Evolutionary conservation across 2,888 invertebrate species (phyloP).

Genomic region (Pterostichus niger): DNA sequence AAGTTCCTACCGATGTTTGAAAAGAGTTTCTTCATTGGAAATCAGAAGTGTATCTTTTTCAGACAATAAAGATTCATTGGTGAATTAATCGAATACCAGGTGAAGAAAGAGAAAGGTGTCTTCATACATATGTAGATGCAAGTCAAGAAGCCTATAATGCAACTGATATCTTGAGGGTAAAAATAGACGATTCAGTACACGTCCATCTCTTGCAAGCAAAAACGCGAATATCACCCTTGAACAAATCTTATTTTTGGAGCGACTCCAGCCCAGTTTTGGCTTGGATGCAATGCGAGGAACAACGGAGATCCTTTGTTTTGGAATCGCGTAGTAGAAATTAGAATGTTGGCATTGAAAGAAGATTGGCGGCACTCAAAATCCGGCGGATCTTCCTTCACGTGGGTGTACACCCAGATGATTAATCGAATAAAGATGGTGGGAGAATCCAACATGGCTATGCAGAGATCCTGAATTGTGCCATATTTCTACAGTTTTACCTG

Average conservation of each 20-base stretch:
- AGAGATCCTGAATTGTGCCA: too few species aligned
- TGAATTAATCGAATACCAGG: conserved; percentile 33
- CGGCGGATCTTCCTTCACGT: too few species aligned
- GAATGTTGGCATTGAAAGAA: conserved; percentile 65
- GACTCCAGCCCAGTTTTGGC: conserved; percentile 70
- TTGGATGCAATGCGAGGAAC: conserved; percentile 69
- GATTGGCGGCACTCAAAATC: conserved; percentile 3
- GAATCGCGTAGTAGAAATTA: conserved; percentile 71
- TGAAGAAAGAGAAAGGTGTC: conserved; percentile 10
- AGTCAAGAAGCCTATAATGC: conserved; percentile 31
- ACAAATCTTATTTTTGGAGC: conserved; percentile 69
- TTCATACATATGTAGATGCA: conserved; percentile 28
- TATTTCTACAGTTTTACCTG: too few species aligned
- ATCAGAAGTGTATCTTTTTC: conserved; percentile 32
- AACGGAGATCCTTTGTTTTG: conserved; percentile 70
- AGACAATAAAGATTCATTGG: not conserved
- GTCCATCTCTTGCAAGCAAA: too few species aligned
- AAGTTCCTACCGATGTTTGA: too few species aligned
- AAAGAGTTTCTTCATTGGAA: too few species aligned
- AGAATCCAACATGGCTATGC: too few species aligned
- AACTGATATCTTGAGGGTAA: not conserved
- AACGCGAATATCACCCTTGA: too few species aligned
- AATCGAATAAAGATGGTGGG: too few species aligned
- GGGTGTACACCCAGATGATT: too few species aligned
- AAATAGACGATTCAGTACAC: conserved; percentile 65